A percentile compares a stretch with the other conserved stretches of the same genome.
These are phyloP conservation scores for Rhea pennata DNA, from an alignment of 2,113 vertebrate genomes.

Conservation along the genomic window DNA sequence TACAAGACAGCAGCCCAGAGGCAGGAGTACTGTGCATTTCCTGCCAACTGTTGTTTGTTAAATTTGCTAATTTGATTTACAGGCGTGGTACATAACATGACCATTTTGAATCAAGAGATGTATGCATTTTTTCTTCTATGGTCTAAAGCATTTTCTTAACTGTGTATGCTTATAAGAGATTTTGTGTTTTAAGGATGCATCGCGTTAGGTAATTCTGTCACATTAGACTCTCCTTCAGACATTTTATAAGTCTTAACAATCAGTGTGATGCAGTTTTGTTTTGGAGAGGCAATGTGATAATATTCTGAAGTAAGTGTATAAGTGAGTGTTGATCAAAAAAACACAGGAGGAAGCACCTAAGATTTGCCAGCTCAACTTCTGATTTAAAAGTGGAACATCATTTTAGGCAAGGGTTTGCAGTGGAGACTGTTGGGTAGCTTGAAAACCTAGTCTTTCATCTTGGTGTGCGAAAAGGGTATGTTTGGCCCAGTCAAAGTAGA, in stretches of 20 bases:
- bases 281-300: background rate
- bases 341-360: background rate
- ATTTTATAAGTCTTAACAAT: background rate
- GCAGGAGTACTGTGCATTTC: constrained; percentile 28
- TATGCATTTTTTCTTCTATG: background rate
- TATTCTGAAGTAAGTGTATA: background rate
- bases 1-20: constrained; percentile 18
- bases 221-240: background rate
- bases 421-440: background rate
- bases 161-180: background rate
- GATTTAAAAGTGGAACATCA: background rate
- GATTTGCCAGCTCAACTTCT: background rate
- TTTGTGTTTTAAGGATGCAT: background rate
- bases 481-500: background rate
- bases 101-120: background rate
- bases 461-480: background rate
- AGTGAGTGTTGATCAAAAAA: background rate
- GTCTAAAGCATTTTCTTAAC: background rate
- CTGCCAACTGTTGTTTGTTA: constrained; percentile 59
- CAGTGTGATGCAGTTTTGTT: background rate
- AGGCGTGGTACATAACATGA: background rate
- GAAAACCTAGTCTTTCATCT: background rate
- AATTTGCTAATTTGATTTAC: constrained; percentile 60
- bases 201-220: background rate
- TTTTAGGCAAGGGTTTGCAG: background rate